These are phyloP conservation scores for Catocala nupta DNA, from an alignment of 2,888 invertebrate genomes.

Conservation along the genomic window DNA sequence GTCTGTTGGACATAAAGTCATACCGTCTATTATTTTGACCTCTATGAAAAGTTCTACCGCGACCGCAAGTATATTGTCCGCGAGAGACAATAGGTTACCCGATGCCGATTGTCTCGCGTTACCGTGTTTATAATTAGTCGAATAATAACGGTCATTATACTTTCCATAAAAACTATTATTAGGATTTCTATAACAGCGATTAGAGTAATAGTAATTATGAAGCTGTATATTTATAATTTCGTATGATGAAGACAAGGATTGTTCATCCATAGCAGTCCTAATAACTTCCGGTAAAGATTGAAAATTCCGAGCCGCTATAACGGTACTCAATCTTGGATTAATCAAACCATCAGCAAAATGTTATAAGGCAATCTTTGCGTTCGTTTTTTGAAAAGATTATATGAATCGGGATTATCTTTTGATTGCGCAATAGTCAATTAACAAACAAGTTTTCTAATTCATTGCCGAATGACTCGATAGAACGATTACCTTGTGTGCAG, in stretches of 20 bases:
- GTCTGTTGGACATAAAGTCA: no score
- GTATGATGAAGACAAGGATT: background rate
- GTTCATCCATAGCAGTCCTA: no score
- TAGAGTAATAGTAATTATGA: background rate
- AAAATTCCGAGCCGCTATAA: no score
- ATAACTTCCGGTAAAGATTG: constrained; percentile 1
- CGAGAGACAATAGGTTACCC: background rate
- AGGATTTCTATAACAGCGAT: background rate
- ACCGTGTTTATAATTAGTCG: background rate
- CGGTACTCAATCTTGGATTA: no score
- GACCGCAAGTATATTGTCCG: background rate
- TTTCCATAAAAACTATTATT: background rate
- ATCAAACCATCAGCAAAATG: no score
- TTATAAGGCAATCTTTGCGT: no score
- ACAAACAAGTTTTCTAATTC: background rate
- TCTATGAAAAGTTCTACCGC: no score
- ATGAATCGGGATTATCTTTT: no score
- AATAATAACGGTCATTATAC: constrained; percentile 4
- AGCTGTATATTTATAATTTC: constrained; percentile 4
- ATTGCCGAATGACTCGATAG: background rate
- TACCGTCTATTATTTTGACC: no score
- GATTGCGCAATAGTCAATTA: background rate
- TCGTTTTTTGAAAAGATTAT: no score
- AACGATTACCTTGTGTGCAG: background rate
- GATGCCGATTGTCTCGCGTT: background rate